These are phyloP conservation scores for Hydroisotoma schaefferi DNA, from an alignment of 2,888 invertebrate species.

Conservation along the genomic window DNA sequence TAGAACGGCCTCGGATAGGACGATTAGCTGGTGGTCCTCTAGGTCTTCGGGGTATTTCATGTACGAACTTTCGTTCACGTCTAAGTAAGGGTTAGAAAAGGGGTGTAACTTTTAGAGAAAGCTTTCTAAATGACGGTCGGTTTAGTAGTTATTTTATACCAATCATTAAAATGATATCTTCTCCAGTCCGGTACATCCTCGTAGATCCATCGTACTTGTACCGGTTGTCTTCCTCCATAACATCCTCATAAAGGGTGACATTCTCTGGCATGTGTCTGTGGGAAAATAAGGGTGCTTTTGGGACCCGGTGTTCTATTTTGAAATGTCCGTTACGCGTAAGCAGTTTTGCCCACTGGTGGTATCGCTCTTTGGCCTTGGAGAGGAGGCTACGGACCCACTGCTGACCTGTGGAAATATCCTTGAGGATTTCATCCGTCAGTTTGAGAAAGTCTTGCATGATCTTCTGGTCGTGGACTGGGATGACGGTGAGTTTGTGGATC, in stretches of 20 bases:
- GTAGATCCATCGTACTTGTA: constrained; percentile 9
- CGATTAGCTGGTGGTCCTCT: not conserved
- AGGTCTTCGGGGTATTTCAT: constrained; percentile 4
- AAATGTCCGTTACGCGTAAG: constrained; percentile 28
- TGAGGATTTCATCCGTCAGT: not conserved
- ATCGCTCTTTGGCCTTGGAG: constrained; percentile 6
- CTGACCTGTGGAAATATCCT: constrained; percentile 7
- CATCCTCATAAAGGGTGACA: constrained; percentile 33
- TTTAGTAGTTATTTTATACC: too few species aligned
- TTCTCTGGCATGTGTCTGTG: constrained; percentile 33
- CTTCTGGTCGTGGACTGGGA: not conserved
- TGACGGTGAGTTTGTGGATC: constrained; percentile 1
- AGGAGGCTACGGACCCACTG: not conserved
- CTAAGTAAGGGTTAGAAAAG: too few species aligned
- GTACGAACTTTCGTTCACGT: not conserved
- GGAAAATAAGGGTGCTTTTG: constrained; percentile 23
- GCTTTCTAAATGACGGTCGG: too few species aligned
- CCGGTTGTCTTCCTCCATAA: constrained; percentile 1
- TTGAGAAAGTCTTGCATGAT: not conserved
- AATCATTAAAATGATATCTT: not conserved
- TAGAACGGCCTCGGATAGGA: not conserved
- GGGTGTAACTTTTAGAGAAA: too few species aligned
- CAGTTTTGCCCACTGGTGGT: constrained; percentile 15
- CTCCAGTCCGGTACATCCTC: not conserved
- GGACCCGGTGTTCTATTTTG: constrained; percentile 15